Base-by-base conservation (phyloP, 2,797 vertebrate species). In the Sciurus vulgaris region DNA sequence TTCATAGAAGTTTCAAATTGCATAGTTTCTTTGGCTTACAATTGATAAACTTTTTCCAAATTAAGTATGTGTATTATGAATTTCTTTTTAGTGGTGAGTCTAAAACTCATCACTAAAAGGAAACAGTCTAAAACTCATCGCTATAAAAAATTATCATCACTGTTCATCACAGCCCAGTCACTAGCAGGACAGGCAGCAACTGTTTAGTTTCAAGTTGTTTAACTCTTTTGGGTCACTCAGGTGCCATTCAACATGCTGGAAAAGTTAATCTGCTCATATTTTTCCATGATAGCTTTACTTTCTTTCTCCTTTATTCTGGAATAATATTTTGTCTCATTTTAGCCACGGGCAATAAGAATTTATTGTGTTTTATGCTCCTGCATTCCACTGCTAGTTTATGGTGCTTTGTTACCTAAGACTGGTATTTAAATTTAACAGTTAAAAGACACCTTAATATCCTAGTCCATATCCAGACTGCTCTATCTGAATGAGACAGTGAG, bases 261-360 rank as follows among this genome's bases (percentile, higher is more conserved):
- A 89, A 97, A 41, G 72, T 94, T 82, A 70, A 67, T 87, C 11
- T 63, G 44, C 56, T 92, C 59, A 30, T 90, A 89, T 73, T 96
- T 95, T 96, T 86, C 85, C 7, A 7, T 73, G 69, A 93, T 79
- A 92, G 47, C 49, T 96, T 92, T 94, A 63, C 65, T 95, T 96
- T 94, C 78, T 78, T 90, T 95, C 81, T 86, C 28, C 69, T 47
- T 79, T 94, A 92, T 93, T 96, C 95, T 97, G 96, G 70, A 96
- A 96, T 96, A 93, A 92, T 95, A 85, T 96, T 94, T 97, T 95
- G 82, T 93, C 90, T 97, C 82, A 93, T 94, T 92, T 89, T 95
- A 95, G 74, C 92, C 73, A 86, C 47, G 30, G 89, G 85, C 94
- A 95, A 84, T 96, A 96, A 97, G 97, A 90, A 93, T 97, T 96